Evolutionary conservation across 2,888 invertebrate species (phyloP), one percentile per base, ranked within the genome.

Genomic region (Hetaerina titia): DNA sequence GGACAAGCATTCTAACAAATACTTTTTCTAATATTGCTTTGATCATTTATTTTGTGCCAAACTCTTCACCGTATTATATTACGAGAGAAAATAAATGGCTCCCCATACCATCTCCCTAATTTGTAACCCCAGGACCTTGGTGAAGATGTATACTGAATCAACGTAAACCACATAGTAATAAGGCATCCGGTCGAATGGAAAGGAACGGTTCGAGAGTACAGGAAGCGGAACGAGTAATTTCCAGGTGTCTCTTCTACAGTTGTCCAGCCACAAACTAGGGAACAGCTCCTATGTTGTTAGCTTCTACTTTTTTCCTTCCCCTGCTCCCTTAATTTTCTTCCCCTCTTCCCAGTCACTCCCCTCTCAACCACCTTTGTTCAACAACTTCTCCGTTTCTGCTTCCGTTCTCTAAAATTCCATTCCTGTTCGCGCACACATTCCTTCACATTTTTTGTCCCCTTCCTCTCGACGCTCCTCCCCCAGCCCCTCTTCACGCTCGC

Each of bases 321-420:
- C 31, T 31, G 13, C 31, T 81, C 1, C 25, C 25, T 7, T 81
- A 11, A 45, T 31, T 81, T 81, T 31, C 81, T 22, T 19, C 7
- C 11, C 81, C 69, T 22, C 7, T n/a, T n/a, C 22, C n/a, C 69
- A 22, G 9, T 13, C 81, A 13, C 31, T 4, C 81, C 81, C 81
- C 7, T 13, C 81, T 81, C 19, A 11, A 25, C 69, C 31, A 81
- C 81, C 25, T 31, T 81, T 81, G 81, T 81, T 81, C 31, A 81
- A 81, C 81, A 81, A 81, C 81, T 81, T 31, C 31, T 81, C 81
- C 81, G 81, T 31, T 81, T 31, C 81, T 81, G 81, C 81, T 81
- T 81, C 81, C 81, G 81, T 15, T 15, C 11, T 15, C 81, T 25
- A 81, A 31, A 81, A 81, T 81, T 31, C 31, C 81, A 81, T 81